Percentiles rank a stretch among this genome's conserved stretches.
Evolutionary conservation across 1,140 invertebrate genomes (phyloP).

Genomic region (Venustaconcha ellipsiformis): DNA sequence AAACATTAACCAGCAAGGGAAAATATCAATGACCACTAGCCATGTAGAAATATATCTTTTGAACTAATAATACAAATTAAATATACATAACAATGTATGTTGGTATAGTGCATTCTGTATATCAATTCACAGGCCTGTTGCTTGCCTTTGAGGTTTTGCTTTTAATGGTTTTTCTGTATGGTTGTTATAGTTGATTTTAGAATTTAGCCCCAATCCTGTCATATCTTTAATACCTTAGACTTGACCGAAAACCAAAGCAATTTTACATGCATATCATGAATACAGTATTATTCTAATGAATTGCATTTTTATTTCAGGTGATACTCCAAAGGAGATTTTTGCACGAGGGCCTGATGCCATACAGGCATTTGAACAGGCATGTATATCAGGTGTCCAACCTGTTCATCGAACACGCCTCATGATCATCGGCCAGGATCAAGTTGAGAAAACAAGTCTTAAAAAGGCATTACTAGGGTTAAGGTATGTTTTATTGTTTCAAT

Average conservation of each 20-base stretch:
- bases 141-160: not conserved
- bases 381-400: slow-evolving; percentile 62
- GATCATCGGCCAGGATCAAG: slow-evolving; percentile 64
- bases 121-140: too few species aligned
- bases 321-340: slow-evolving; percentile 67
- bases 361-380: slow-evolving; percentile 65
- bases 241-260: not conserved
- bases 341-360: slow-evolving; percentile 67
- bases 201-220: not conserved
- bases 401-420: slow-evolving; percentile 65
- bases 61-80: too few species aligned
- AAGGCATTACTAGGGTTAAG: slow-evolving; percentile 57
- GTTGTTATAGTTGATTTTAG: not conserved
- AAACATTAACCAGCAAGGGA: too few species aligned
- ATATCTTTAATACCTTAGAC: not conserved
- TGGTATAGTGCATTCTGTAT: too few species aligned
- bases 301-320: slow-evolving; percentile 54
- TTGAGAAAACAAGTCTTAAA: slow-evolving; percentile 66
- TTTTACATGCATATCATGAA: not conserved
- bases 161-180: not conserved
- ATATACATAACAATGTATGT: too few species aligned
- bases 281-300: not conserved
- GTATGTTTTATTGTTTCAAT: slow-evolving; percentile 33
- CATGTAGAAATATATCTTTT: too few species aligned
- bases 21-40: too few species aligned